Conservation (phyloP, 2,113 vertebrate genomes). For the Callorhinus ursinus region DNA sequence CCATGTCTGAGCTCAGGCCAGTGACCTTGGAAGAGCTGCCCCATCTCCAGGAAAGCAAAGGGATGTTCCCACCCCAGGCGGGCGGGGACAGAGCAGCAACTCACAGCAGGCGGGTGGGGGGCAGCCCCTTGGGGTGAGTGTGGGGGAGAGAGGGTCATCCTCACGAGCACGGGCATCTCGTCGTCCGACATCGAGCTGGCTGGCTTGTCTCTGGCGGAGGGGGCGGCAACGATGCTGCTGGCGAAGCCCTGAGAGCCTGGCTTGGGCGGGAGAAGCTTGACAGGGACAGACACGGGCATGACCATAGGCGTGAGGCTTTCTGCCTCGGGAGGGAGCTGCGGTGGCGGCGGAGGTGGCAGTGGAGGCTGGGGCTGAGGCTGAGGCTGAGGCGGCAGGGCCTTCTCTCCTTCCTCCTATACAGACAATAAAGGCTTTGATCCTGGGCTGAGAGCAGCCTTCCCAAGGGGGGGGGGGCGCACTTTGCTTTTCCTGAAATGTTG, state of each 20-base stretch:
- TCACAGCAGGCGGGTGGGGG: conserved; percentile 90
- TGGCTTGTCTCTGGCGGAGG: conserved; percentile 88
- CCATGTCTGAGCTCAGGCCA: neutral
- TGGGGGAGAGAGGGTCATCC: conserved; percentile 90
- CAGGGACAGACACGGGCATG: conserved; percentile 95
- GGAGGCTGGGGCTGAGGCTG: conserved; percentile 82
- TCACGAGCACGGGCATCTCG: conserved; percentile 91
- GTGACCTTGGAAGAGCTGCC: neutral
- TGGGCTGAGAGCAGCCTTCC: conserved; percentile 65
- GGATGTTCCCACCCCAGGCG: conserved; percentile 83
- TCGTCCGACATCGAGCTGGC: conserved; percentile 89
- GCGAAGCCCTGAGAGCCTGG: conserved; percentile 87
- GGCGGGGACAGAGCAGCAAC: conserved; percentile 87
- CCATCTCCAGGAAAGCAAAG: conserved; percentile 85
- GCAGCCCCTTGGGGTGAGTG: conserved; percentile 87
- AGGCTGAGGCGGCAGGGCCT: conserved; percentile 81
- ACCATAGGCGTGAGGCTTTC: conserved; percentile 89
- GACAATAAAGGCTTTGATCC: conserved; percentile 92
- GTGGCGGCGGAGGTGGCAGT: conserved; percentile 80
- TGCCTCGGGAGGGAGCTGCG: conserved; percentile 86
- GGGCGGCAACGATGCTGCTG: conserved; percentile 80
- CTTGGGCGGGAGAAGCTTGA: conserved; percentile 89
- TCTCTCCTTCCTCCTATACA: conserved; percentile 92
- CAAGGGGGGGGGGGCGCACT: neutral
- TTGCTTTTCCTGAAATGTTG: neutral